phyloP scores from a whole-genome alignment of 2,888 invertebrate genomes.

The Theodoxus fluviatilis region DNA sequence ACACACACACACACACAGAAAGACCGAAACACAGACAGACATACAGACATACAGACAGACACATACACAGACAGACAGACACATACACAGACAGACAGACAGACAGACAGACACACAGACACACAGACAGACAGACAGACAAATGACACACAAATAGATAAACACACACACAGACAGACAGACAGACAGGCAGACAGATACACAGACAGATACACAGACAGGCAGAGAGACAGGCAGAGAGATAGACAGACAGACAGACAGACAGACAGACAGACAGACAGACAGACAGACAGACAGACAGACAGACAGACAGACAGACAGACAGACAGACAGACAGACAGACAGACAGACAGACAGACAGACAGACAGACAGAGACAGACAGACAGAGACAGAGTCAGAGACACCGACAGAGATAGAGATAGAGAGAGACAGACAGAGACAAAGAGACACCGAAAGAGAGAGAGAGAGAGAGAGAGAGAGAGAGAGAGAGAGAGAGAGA shows the following conservation, averaged over 20 bases:
- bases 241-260: constrained; percentile 19
- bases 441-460: constrained; percentile 5
- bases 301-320: background rate
- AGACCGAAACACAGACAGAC: no score
- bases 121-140: no score
- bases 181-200: no score
- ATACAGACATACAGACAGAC: no score
- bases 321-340: background rate
- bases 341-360: background rate
- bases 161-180: no score
- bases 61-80: no score
- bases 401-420: background rate
- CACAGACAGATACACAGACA: no score
- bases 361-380: background rate
- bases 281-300: constrained; percentile 1
- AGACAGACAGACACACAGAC: no score
- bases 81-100: no score
- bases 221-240: constrained; percentile 19
- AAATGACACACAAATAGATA: no score
- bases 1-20: no score
- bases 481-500: background rate
- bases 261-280: constrained; percentile 5
- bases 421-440: background rate
- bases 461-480: background rate
- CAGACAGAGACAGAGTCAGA: background rate